Evolutionary conservation across 2,888 invertebrate species (phyloP), one percentile per base, ranked within the genome.

Genomic region (Caenorhabditis angaria): DNA sequence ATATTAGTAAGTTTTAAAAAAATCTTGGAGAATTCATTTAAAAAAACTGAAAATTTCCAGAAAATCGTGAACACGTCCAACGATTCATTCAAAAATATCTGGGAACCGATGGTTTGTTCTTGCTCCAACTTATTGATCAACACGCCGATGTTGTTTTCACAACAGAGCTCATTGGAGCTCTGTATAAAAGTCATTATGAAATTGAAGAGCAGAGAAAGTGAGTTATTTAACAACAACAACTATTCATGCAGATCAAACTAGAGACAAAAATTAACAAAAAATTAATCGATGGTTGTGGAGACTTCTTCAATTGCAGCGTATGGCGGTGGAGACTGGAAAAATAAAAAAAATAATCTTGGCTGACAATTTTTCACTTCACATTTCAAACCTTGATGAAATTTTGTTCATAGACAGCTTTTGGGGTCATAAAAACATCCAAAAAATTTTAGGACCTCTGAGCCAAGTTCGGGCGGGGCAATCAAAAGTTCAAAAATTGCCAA

Each of bases 81-180:
- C 74, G 78, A 8, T 86, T 86, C 62, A 76, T 87, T 27, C 58
- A 69, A 28, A 66, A 77, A n/a, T 86, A 86, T 53, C 77, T 86
- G 14, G 81, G 83, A 4, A 79, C 76, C n/a, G 86, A 86, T 60
- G 86, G 86, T 14, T 70, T 85, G 18, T 86, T 86, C 58, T 71
- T 86, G 14, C 76, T 86, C 0, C 74, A 83, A 53, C 69, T 86
- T 51, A 85, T 85, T 53, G 80, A 80, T 25, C 85, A 85, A 64
- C 85, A 85, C 48, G 85, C 85, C 12, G 85, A 85, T 59, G 82
- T 85, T 48, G 81, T 85, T 28, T 85, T 85, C 68, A 82, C 81
- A 2, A 80, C 82, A 1, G 81, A 83, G 54, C 61, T 83, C 3
- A 76, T 80, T 24, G 72, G 73, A 6, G 73, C 78, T n/a, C 68